A percentile compares a stretch with the other conserved stretches of the same genome.
These are phyloP conservation scores for Labia minor DNA, from an alignment of 2,888 invertebrate genomes.

Conservation along the genomic window DNA sequence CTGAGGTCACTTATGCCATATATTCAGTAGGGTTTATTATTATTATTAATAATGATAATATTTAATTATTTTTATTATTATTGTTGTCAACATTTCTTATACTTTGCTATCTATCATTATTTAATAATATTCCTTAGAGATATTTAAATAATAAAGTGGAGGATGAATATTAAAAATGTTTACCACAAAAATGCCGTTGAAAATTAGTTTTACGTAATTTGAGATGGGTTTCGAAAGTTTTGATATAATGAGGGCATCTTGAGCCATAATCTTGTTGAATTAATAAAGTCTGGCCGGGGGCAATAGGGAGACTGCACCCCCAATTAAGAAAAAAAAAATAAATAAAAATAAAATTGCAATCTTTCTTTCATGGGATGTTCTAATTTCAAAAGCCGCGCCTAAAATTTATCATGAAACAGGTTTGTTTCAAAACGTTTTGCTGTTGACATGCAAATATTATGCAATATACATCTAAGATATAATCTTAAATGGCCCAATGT, in stretches of 20 bases:
- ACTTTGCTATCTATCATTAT: too few species aligned
- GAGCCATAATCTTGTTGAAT: not conserved
- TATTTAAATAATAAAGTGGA: too few species aligned
- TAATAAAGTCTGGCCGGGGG: not conserved
- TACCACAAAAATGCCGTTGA: not conserved
- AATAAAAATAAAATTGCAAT: not conserved
- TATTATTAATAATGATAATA: too few species aligned
- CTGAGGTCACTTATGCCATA: too few species aligned
- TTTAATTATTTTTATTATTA: too few species aligned
- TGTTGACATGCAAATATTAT: slow-evolving; percentile 13
- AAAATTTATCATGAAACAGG: not conserved
- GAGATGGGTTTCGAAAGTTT: not conserved
- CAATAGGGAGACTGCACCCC: not conserved
- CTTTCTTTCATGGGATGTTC: not conserved
- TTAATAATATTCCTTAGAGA: too few species aligned
- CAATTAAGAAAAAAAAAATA: not conserved
- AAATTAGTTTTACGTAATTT: not conserved
- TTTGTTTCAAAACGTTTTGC: not conserved
- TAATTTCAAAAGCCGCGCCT: slow-evolving; percentile 4
- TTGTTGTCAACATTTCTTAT: too few species aligned
- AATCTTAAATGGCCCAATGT: not conserved
- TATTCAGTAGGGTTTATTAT: too few species aligned
- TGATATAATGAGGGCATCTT: not conserved
- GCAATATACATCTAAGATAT: not conserved
- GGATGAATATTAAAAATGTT: too few species aligned